Evolutionary conservation across 2,113 vertebrate species (phyloP).

Genomic region (Saccopteryx bilineata): DNA sequence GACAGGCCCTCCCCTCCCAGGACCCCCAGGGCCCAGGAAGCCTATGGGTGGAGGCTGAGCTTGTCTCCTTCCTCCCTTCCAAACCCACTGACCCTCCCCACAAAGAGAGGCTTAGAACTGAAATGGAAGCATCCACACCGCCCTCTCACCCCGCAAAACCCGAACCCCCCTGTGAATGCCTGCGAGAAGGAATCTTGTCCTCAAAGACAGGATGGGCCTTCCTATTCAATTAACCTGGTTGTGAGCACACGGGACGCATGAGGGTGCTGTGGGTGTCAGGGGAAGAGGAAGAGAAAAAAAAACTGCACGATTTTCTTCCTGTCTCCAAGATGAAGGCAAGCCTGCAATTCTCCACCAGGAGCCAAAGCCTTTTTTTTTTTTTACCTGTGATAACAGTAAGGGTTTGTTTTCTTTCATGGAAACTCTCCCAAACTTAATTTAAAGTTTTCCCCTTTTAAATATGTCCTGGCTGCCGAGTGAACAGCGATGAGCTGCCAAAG

Average conservation of each 20-base stretch:
- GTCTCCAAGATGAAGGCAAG: not conserved
- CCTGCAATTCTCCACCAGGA: not conserved
- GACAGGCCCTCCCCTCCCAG: not conserved
- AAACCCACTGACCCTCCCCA: not conserved
- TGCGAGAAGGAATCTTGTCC: not conserved
- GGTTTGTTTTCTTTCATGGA: slow-evolving; percentile 76
- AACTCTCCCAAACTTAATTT: slow-evolving; percentile 79
- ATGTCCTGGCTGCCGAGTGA: slow-evolving; percentile 50
- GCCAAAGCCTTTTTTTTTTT: slow-evolving; percentile 29
- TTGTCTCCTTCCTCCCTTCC: not conserved
- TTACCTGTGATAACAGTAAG: slow-evolving; percentile 42
- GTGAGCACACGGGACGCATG: too few species aligned
- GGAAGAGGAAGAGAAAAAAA: not conserved
- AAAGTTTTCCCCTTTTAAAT: slow-evolving; percentile 82
- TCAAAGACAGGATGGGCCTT: not conserved
- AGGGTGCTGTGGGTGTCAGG: too few species aligned
- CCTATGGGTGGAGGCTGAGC: not conserved
- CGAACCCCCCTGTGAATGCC: rapidly evolving
- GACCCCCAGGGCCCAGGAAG: not conserved
- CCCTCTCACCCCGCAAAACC: not conserved
- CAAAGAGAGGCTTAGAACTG: not conserved
- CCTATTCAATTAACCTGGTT: not conserved
- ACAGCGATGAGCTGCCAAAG: not conserved
- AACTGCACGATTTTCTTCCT: not conserved
- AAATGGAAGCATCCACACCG: not conserved